Percentiles rank a stretch among this genome's conserved stretches.
Conservation (phyloP, 2,888 invertebrate species). For the Aromia moschata region DNA sequence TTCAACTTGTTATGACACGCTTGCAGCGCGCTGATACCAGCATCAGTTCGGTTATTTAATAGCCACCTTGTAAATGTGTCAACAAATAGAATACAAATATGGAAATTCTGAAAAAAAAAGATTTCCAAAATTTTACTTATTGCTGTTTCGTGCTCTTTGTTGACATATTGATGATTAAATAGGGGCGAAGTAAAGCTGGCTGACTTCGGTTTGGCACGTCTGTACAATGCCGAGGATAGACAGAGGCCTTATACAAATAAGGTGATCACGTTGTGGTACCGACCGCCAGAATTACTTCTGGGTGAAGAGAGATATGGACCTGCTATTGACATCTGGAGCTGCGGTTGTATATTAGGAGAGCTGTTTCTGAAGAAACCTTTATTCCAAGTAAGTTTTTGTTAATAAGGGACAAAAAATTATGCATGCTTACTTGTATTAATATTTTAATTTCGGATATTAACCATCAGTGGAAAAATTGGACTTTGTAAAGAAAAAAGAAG, state of each 20-base stretch:
- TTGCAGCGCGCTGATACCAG: too few relatives aligned
- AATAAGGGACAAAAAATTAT: background rate
- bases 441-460: too few relatives aligned
- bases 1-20: too few relatives aligned
- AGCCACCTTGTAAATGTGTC: too few relatives aligned
- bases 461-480: too few relatives aligned
- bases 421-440: too few relatives aligned
- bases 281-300: constrained; percentile 94
- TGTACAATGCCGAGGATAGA: constrained; percentile 95
- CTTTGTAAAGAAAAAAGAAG: too few relatives aligned
- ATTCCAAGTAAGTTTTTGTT: constrained; percentile 78
- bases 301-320: constrained; percentile 98
- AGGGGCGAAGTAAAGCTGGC: constrained; percentile 99
- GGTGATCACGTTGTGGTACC: constrained; percentile 98
- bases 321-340: constrained; percentile 99
- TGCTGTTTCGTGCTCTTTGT: constrained; percentile 22
- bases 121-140: constrained; percentile 11
- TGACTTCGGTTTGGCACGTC: constrained; percentile 96
- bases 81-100: too few relatives aligned
- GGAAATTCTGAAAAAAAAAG: too few relatives aligned
- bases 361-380: constrained; percentile 94
- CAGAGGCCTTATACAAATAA: constrained; percentile 98
- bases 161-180: constrained; percentile 25
- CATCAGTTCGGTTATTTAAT: too few relatives aligned
- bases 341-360: constrained; percentile 98